Evolutionary conservation across 2,113 vertebrate species (phyloP), one percentile per base, ranked within the genome.

Genomic region (Hipposideros armiger): DNA sequence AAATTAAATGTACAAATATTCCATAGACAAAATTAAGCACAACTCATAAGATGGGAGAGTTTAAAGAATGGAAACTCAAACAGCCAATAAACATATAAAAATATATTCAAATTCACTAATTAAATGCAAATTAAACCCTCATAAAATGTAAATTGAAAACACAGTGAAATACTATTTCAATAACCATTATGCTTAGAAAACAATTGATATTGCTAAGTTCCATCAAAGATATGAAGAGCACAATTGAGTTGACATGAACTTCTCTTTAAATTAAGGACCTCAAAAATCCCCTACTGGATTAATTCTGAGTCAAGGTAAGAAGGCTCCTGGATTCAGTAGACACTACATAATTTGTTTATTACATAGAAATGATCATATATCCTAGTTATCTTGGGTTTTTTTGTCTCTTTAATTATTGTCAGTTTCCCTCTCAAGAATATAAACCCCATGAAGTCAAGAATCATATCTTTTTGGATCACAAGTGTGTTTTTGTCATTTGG

Each of bases 321-420:
- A 90, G 45, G n/a, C 3, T 36, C 45, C 62, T 28, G 2, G 26
- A 52, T 69, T 58, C 45, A 87, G n/a, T 36, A 77, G 11, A 15
- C 42, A 90, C 32, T 80, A 40, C 4, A 24, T 73, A 69, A 64
- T 66, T 70, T 82, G 42, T 62, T 86, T 77, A 28, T 69, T 93
- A 47, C 22, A 56, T 42, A 77, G 32, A 67, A 83, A 50, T 88
- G 14, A 83, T 83, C 11, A 24, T 62, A n/a, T 87, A 73, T 77
- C 30, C 77, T 50, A 70, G 47, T 54, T 56, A 66, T 73, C 9
- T n/a, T 76, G 1, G 3, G 9, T 64, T 47, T 62, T 45, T 87
- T 86, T 91, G 19, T 87, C 50, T 78, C n/a, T 78, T 80, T 94
- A 54, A 91, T 87, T 91, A 69, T 76, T 82, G 36, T 56, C 74